A percentile compares a stretch with the other conserved stretches of the same genome.
Evolutionary conservation across 2,113 vertebrate genomes (phyloP).

Genomic region (Oryzias javanicus): DNA sequence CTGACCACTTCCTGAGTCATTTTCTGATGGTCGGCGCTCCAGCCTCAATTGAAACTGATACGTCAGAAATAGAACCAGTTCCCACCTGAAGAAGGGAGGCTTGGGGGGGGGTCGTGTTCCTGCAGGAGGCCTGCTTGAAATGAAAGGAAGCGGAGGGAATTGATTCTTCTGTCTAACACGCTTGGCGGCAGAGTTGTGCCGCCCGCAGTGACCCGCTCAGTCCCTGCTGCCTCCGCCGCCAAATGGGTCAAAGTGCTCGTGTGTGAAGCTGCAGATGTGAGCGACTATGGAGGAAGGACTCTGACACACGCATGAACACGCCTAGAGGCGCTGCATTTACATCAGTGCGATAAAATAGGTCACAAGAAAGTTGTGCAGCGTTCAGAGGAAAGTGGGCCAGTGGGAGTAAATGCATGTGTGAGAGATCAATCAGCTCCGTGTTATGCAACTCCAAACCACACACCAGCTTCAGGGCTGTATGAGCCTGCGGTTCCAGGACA

Average conservation of each 20-base stretch:
- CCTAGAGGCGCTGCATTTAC: constrained; percentile 5
- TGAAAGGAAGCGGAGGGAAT: constrained; percentile 32
- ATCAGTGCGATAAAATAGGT: constrained; percentile 45
- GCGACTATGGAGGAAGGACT: constrained; percentile 1
- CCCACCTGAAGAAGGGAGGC: background rate
- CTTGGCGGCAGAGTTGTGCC: constrained; percentile 52
- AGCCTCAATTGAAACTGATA: background rate
- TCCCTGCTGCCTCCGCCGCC: constrained; percentile 29
- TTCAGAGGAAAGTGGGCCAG: constrained; percentile 68
- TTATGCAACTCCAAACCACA: constrained; percentile 64
- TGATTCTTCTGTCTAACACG: constrained; percentile 37
- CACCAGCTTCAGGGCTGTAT: constrained; percentile 36
- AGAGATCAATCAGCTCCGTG: constrained; percentile 61
- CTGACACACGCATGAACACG: constrained; percentile 8
- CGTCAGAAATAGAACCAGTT: background rate
- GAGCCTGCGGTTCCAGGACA: constrained; percentile 48
- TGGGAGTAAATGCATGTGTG: constrained; percentile 5
- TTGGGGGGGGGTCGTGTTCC: constrained; percentile 16
- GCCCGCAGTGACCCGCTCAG: constrained; percentile 48
- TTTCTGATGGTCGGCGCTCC: background rate
- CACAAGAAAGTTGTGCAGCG: constrained; percentile 44
- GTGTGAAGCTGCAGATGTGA: background rate
- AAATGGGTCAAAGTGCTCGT: constrained; percentile 58
- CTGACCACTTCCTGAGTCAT: too few relatives aligned
- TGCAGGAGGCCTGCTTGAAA: constrained; percentile 18